These are phyloP conservation scores for Hermetia illucens DNA, from an alignment of 1,140 invertebrate genomes.

Conservation along the genomic window DNA sequence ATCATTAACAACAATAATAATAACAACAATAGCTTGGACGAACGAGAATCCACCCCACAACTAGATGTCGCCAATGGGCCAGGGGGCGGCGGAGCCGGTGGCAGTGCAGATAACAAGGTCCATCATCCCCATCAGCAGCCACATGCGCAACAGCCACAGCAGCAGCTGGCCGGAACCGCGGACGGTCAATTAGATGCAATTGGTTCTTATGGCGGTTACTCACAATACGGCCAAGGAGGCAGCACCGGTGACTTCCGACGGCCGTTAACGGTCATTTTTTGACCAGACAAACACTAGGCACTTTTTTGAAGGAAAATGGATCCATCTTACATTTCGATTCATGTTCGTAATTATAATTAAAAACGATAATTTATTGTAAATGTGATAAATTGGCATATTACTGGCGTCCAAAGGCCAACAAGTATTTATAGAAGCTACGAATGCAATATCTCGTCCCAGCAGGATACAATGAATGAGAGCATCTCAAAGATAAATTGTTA, in stretches of 20 bases:
- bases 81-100: not conserved
- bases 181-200: constrained; percentile 1
- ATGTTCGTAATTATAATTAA: too few species aligned
- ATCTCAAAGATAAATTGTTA: too few species aligned
- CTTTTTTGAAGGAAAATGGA: too few species aligned
- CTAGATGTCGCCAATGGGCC: constrained; percentile 10
- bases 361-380: too few species aligned
- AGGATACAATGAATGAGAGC: too few species aligned
- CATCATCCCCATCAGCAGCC: constrained; percentile 13
- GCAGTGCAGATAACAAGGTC: constrained; percentile 9
- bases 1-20: constrained; percentile 13
- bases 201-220: constrained; percentile 19
- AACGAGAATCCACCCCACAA: constrained; percentile 25
- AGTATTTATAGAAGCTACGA: too few species aligned
- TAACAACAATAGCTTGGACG: constrained; percentile 21
- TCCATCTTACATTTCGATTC: too few species aligned
- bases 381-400: too few species aligned
- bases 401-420: too few species aligned
- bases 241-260: constrained; percentile 52
- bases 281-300: constrained; percentile 44
- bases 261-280: constrained; percentile 74
- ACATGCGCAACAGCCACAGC: constrained; percentile 21
- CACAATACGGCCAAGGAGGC: constrained; percentile 32
- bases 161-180: constrained; percentile 25
- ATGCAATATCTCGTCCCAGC: too few species aligned